These are phyloP conservation scores for Drosophila ogumai DNA, from an alignment of 1,140 invertebrate species.

Conservation along the genomic window DNA sequence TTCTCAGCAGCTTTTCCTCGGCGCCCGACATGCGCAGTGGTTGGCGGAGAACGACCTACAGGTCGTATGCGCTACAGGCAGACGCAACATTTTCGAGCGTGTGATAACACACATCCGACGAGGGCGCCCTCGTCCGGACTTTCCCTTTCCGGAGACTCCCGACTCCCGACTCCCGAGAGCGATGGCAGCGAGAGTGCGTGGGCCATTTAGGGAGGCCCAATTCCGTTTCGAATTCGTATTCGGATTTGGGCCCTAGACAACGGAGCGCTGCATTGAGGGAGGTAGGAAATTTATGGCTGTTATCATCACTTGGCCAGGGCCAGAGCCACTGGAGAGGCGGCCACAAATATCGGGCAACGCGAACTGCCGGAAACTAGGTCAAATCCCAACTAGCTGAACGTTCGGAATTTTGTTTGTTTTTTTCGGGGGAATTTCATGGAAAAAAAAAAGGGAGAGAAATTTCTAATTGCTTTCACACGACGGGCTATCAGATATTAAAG, in stretches of 20 bases:
- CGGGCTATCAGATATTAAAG: neutral
- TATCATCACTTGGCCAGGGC: conserved; percentile 56
- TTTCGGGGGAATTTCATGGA: neutral
- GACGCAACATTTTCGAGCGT: conserved; percentile 77
- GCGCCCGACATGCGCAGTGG: conserved; percentile 53
- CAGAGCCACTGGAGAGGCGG: conserved; percentile 45
- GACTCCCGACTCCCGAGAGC: conserved; percentile 1
- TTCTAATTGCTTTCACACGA: conserved; percentile 6
- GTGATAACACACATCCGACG: conserved; percentile 65
- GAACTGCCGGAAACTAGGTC: conserved; percentile 64
- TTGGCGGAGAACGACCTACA: conserved; percentile 52
- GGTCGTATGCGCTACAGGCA: conserved; percentile 68
- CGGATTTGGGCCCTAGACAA: conserved; percentile 66
- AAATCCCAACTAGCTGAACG: conserved; percentile 35
- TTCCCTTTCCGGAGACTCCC: conserved; percentile 58
- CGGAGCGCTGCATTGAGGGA: conserved; percentile 71
- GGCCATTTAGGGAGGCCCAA: conserved; percentile 37
- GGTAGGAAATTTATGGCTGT: conserved; percentile 80
- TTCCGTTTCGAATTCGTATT: conserved; percentile 1
- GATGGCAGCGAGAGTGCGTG: conserved; percentile 20
- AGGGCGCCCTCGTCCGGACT: conserved; percentile 34
- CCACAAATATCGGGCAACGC: conserved; percentile 54
- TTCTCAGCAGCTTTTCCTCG: conserved; percentile 59
- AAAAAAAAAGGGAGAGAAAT: neutral
- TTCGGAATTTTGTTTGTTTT: conserved; percentile 17